These are phyloP conservation scores for Eremophila alpestris DNA, from an alignment of 2,797 vertebrate genomes.

Conservation along the genomic window DNA sequence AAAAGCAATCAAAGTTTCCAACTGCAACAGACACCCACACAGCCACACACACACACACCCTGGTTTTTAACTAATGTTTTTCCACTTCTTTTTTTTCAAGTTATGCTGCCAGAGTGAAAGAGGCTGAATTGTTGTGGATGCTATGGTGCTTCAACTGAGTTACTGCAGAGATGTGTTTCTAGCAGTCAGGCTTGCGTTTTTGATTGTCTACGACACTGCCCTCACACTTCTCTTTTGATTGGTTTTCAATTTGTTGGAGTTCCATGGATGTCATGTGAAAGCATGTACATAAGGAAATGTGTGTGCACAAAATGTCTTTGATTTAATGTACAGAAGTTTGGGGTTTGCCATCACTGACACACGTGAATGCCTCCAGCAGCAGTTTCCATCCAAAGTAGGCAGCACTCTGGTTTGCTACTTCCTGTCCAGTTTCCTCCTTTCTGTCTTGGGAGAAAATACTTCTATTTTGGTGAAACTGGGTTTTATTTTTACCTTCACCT, in stretches of 20 bases:
- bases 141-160: neutral
- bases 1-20: neutral
- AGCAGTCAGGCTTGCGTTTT: neutral
- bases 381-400: neutral
- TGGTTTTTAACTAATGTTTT: neutral
- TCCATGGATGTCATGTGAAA: neutral
- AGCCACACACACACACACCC: too few relatives aligned
- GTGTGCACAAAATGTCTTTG: neutral
- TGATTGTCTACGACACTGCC: neutral
- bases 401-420: neutral
- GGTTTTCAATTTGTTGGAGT: neutral
- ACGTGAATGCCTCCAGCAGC: neutral
- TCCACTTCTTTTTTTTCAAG: neutral
- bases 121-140: neutral
- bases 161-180: neutral
- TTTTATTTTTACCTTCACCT: neutral
- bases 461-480: neutral
- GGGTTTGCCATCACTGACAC: neutral
- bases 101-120: neutral
- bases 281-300: neutral
- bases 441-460: neutral
- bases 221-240: neutral
- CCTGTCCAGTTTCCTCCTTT: neutral
- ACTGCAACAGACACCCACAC: neutral
- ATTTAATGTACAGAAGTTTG: neutral